These are phyloP conservation scores for Synergus japonicus DNA, from an alignment of 2,888 invertebrate genomes.

Conservation along the genomic window DNA sequence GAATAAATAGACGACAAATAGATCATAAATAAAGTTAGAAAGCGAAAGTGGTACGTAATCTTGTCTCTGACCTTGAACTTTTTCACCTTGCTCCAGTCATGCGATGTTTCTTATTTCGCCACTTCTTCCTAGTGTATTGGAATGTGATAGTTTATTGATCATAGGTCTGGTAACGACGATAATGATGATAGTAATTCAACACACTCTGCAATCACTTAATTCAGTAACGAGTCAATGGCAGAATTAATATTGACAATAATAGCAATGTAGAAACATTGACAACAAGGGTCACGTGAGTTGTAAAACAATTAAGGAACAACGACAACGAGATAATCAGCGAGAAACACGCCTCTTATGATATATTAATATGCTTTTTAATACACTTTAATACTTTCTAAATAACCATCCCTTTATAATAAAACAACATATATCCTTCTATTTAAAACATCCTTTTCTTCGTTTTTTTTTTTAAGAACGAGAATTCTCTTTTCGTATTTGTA, in stretches of 20 bases:
- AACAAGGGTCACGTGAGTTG: neutral
- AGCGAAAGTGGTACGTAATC: neutral
- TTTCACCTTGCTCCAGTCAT: conserved; percentile 25
- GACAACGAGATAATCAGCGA: neutral
- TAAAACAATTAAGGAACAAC: neutral
- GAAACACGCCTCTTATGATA: neutral
- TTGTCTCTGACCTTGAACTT: conserved; percentile 37
- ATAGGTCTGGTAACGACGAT: neutral
- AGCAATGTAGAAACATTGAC: neutral
- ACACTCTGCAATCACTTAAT: neutral
- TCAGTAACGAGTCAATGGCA: neutral
- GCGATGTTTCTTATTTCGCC: neutral
- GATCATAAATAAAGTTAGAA: neutral
- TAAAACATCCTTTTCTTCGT: neutral
- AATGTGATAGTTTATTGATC: neutral
- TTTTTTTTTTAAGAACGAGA: neutral
- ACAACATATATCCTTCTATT: neutral
- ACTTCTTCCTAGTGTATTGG: neutral
- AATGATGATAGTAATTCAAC: neutral
- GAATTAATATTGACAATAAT: neutral
- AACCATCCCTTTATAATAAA: neutral
- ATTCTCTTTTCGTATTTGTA: neutral
- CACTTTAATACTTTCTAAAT: neutral
- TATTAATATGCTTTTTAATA: neutral
- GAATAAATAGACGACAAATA: neutral